Evolutionary conservation across 2,888 invertebrate species (phyloP).

Genomic region (Blastobasis lacticolella): DNA sequence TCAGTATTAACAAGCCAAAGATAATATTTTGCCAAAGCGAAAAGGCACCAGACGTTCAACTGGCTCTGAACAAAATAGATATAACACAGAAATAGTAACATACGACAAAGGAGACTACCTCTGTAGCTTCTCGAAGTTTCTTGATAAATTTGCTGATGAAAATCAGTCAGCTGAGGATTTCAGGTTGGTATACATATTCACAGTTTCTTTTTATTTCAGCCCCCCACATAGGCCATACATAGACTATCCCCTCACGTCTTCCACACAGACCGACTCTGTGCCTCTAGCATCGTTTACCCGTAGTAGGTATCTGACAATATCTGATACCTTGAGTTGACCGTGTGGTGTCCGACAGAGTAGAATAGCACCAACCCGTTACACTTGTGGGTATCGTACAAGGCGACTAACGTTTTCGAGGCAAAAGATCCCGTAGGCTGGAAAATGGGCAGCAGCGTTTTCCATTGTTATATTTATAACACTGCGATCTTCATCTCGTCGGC

Average conservation of each 20-base stretch:
- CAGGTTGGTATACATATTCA: conserved; percentile 17
- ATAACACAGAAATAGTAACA: conserved; percentile 35
- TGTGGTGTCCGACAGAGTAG: neutral
- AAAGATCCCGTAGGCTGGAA: too few relatives aligned
- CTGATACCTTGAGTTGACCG: neutral
- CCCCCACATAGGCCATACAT: neutral
- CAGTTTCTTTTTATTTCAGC: neutral
- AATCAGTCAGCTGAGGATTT: conserved; percentile 30
- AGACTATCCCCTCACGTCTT: neutral
- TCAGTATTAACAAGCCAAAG: conserved; percentile 34
- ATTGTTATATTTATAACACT: too few relatives aligned
- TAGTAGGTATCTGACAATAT: neutral
- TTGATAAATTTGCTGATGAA: conserved; percentile 30
- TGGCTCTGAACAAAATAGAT: conserved; percentile 29
- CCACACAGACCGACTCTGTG: neutral
- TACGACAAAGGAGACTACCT: conserved; percentile 40
- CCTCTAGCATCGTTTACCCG: neutral
- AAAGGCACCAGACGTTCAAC: conserved; percentile 32
- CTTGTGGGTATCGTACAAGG: too few relatives aligned
- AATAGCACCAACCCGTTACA: too few relatives aligned
- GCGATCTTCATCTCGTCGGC: too few relatives aligned
- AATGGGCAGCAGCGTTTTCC: too few relatives aligned
- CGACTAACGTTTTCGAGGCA: too few relatives aligned
- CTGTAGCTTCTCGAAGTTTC: conserved; percentile 31
- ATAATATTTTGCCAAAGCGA: conserved; percentile 48